Conservation (phyloP, 2,797 vertebrate species). For the Parambassis ranga region DNA sequence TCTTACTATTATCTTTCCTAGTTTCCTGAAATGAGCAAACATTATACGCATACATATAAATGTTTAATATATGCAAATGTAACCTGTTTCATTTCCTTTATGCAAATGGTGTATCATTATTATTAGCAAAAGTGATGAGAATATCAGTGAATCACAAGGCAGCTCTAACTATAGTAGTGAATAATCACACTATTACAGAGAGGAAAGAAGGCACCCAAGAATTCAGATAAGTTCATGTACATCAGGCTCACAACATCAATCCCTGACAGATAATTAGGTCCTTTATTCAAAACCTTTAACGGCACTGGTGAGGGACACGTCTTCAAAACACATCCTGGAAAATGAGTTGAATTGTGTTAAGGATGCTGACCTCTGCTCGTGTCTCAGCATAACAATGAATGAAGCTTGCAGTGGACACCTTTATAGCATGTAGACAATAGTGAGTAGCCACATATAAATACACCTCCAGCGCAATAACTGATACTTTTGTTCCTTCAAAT, state of each 20-base stretch:
- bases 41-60: constrained; percentile 74
- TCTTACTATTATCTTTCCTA: constrained; percentile 68
- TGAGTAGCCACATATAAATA: constrained; percentile 46
- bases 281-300: constrained; percentile 41
- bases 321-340: not conserved
- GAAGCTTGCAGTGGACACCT: constrained; percentile 10
- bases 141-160: constrained; percentile 62
- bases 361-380: constrained; percentile 40
- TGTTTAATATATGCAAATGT: constrained; percentile 79
- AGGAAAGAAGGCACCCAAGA: constrained; percentile 30
- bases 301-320: not conserved
- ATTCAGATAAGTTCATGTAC: constrained; percentile 60
- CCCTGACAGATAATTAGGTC: constrained; percentile 50
- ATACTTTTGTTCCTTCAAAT: constrained; percentile 59
- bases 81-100: constrained; percentile 78
- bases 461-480: constrained; percentile 31
- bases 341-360: constrained; percentile 20
- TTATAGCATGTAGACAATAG: constrained; percentile 59
- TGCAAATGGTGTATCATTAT: constrained; percentile 76
- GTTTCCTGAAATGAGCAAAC: constrained; percentile 73
- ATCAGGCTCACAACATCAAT: constrained; percentile 41
- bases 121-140: constrained; percentile 71
- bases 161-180: constrained; percentile 59
- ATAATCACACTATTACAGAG: constrained; percentile 61
- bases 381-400: constrained; percentile 22